These are phyloP conservation scores for Solenopsis invicta DNA, from an alignment of 1,140 invertebrate genomes.

Conservation along the genomic window DNA sequence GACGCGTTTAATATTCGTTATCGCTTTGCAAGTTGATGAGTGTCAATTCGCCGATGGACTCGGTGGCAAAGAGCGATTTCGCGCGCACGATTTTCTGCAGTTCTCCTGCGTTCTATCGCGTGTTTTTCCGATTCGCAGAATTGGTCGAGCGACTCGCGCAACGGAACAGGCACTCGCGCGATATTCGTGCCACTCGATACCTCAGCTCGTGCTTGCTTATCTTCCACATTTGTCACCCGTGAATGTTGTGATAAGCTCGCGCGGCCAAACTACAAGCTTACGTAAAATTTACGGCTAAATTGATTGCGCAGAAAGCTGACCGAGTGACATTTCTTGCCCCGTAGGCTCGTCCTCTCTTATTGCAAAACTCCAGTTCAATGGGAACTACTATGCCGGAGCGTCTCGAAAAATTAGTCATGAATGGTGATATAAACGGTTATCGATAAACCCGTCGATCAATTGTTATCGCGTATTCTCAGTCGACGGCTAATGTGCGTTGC, in stretches of 20 bases:
- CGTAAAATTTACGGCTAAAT: conserved; percentile 30
- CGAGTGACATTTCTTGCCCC: not conserved
- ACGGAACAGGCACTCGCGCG: not conserved
- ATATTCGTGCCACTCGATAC: conserved; percentile 24
- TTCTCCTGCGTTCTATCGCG: not conserved
- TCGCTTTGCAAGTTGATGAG: not conserved
- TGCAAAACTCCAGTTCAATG: not conserved
- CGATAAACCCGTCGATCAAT: not conserved
- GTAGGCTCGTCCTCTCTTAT: not conserved
- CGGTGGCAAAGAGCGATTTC: not conserved
- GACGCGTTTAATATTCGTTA: not conserved
- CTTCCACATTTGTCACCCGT: conserved; percentile 6
- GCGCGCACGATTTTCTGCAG: not conserved
- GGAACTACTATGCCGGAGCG: not conserved
- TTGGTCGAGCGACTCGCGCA: not conserved
- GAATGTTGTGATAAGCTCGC: conserved; percentile 40
- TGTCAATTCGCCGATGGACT: not conserved
- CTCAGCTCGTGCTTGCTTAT: conserved; percentile 19
- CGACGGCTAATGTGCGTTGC: not conserved
- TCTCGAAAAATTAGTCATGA: not conserved
- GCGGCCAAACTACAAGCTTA: conserved; percentile 10
- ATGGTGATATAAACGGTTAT: not conserved
- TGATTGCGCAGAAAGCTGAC: conserved; percentile 14
- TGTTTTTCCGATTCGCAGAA: conserved; percentile 1
- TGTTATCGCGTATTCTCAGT: not conserved